Evolutionary conservation across 2,113 vertebrate genomes (phyloP).

Genomic region (Erpornis zantholeuca): DNA sequence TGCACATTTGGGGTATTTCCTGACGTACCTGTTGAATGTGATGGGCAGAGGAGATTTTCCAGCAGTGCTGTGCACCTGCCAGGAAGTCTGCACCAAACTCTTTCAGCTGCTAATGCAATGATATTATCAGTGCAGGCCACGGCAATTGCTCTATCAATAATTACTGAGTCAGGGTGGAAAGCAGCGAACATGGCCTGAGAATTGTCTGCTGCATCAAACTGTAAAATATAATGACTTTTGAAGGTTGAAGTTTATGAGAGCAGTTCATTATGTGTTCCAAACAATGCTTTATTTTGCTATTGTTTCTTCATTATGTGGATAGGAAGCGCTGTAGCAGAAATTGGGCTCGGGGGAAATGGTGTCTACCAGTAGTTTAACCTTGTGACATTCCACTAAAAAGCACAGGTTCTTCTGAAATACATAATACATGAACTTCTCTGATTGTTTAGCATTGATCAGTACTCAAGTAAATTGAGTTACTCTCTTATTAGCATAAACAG

Average conservation of each 20-base stretch:
- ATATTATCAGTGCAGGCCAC: conserved; percentile 40
- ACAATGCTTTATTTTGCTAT: conserved; percentile 76
- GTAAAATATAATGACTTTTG: conserved; percentile 73
- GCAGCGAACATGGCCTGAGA: conserved; percentile 35
- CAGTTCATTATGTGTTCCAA: conserved; percentile 74
- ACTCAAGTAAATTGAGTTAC: conserved; percentile 94
- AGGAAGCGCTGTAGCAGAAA: conserved; percentile 79
- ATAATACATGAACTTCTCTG: conserved; percentile 90
- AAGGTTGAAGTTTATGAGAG: conserved; percentile 79
- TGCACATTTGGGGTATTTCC: not conserved
- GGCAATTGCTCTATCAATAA: conserved; percentile 69
- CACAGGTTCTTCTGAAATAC: conserved; percentile 84
- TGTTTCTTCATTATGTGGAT: conserved; percentile 72
- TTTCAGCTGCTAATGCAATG: conserved; percentile 67
- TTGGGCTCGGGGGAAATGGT: conserved; percentile 81
- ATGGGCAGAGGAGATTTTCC: not conserved
- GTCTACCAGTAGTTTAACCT: conserved; percentile 90
- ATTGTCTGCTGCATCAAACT: conserved; percentile 72
- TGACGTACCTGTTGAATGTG: not conserved
- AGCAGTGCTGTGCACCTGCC: not conserved
- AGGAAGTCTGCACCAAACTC: conserved; percentile 47
- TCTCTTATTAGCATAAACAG: conserved; percentile 86
- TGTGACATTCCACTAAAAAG: conserved; percentile 87
- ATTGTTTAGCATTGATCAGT: conserved; percentile 94
- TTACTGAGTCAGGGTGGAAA: conserved; percentile 60